phyloP scores from a whole-genome alignment of 2,888 invertebrate species.

The Crepidodera aurea region DNA sequence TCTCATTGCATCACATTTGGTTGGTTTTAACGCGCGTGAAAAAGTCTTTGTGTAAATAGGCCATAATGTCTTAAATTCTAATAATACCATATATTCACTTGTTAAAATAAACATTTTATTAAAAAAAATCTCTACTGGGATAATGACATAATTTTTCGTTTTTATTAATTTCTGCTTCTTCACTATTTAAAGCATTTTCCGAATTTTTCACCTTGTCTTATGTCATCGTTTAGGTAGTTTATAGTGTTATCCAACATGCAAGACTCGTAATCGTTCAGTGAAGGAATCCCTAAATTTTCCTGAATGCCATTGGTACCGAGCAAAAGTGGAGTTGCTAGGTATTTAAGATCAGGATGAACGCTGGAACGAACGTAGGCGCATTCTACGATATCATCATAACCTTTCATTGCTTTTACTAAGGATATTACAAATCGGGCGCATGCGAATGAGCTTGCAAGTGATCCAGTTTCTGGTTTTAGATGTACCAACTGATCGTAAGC shows the following conservation, averaged over 20 bases:
- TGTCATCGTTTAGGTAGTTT: constrained; percentile 50
- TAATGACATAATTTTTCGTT: too few species aligned
- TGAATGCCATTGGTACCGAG: constrained; percentile 56
- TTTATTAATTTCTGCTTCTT: too few species aligned
- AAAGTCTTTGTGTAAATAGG: too few species aligned
- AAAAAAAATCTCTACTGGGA: too few species aligned
- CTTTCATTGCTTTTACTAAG: constrained; percentile 63
- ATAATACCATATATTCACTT: too few species aligned
- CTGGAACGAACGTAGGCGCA: constrained; percentile 56
- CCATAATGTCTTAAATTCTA: too few species aligned
- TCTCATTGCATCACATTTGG: too few species aligned
- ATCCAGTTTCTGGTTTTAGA: constrained; percentile 68
- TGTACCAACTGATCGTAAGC: constrained; percentile 72
- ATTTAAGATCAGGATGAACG: constrained; percentile 53
- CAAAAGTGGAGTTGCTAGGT: constrained; percentile 55
- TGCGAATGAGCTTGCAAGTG: constrained; percentile 71
- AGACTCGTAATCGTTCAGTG: constrained; percentile 55
- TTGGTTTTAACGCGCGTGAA: too few species aligned
- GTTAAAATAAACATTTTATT: too few species aligned
- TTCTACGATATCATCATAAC: constrained; percentile 55
- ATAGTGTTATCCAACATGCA: constrained; percentile 56
- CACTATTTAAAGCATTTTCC: too few species aligned
- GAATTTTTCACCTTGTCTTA: constrained; percentile 53
- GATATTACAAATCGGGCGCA: constrained; percentile 69
- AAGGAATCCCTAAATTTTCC: constrained; percentile 56